These are phyloP conservation scores for Vireo altiloquus DNA, from an alignment of 2,113 vertebrate species.

Conservation along the genomic window DNA sequence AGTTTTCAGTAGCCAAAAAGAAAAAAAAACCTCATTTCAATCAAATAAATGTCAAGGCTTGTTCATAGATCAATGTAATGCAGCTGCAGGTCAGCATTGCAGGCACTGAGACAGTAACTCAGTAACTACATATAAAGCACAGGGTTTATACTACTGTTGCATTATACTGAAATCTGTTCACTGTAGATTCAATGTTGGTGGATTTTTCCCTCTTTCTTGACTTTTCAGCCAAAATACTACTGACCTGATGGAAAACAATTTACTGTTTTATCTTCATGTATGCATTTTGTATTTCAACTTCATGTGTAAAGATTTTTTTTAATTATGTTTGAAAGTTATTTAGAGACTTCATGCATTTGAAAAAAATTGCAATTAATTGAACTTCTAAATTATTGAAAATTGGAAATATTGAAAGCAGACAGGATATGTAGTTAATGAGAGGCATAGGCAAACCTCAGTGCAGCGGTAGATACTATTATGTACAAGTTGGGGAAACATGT, in stretches of 20 bases:
- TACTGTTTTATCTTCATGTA: neutral
- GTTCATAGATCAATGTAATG: neutral
- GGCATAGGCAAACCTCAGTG: neutral
- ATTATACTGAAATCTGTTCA: neutral
- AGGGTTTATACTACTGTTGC: neutral
- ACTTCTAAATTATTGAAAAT: neutral
- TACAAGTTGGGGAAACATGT: neutral
- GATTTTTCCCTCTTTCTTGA: rapidly evolving
- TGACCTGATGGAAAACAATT: neutral
- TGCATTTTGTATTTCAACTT: neutral
- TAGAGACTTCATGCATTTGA: neutral
- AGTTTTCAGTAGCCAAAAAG: neutral
- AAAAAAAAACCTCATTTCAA: neutral
- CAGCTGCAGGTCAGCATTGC: neutral
- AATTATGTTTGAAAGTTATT: neutral
- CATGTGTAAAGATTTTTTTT: neutral
- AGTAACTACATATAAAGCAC: neutral
- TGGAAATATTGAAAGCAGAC: neutral
- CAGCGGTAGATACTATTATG: neutral
- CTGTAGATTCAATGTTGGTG: neutral
- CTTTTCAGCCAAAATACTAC: neutral
- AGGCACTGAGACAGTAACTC: neutral
- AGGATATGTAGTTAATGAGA: neutral
- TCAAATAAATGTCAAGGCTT: neutral
- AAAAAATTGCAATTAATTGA: neutral